phyloP scores from a whole-genome alignment of 2,113 vertebrate genomes.

The Pyrgilauda ruficollis region DNA sequence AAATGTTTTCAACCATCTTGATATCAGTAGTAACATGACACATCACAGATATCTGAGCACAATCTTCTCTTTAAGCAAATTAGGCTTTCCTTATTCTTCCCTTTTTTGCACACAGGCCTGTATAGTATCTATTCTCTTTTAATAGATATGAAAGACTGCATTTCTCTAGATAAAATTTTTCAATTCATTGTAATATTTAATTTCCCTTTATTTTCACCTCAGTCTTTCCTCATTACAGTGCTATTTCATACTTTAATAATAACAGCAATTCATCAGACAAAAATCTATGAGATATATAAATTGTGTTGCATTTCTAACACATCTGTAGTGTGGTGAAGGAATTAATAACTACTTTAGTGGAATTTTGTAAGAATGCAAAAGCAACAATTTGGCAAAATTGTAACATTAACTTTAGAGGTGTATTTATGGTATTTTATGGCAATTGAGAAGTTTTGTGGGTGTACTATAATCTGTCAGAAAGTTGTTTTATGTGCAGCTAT shows the following conservation, averaged over 20 bases:
- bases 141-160: background rate
- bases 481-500: rapidly evolving
- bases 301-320: background rate
- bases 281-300: background rate
- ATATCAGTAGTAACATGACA: background rate
- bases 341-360: background rate
- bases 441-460: background rate
- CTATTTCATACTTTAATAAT: background rate
- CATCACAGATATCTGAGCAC: background rate
- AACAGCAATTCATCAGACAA: background rate
- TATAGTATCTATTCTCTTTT: background rate
- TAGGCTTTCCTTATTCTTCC: background rate
- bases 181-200: background rate
- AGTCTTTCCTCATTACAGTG: background rate
- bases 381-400: background rate
- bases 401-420: background rate
- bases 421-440: background rate
- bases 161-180: background rate
- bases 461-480: background rate
- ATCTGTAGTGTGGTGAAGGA: background rate
- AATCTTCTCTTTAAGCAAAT: background rate
- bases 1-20: background rate
- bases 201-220: background rate
- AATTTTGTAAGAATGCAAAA: background rate
- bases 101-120: background rate